Evolutionary conservation across 2,797 vertebrate species (phyloP), one percentile per base, ranked within the genome.

Genomic region (Potorous gilbertii): DNA sequence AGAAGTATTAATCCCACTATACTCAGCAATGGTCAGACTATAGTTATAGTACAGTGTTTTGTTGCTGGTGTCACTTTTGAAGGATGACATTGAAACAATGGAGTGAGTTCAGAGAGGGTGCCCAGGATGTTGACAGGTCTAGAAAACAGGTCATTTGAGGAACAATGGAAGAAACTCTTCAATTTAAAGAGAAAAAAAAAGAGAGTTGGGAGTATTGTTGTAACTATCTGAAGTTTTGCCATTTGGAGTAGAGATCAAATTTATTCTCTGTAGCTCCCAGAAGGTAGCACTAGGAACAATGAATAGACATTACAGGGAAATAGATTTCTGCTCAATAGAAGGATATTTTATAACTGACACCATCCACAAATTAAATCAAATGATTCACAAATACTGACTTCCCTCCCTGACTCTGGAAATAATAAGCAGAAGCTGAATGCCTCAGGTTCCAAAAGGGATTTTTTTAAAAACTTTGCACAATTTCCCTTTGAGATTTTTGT

Each of bases 191-290:
- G 62, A 55, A 93, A 66, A 50, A 50, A 46, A 28, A 34, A 50
- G 40, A 46, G 55, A 55, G 5, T 3, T 9, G 5, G 4, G 18
- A 62, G 54, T 81, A 34, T 4, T 27, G 92, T 5, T 93, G 92
- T 90, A 74, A 91, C 9, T 55, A 59, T 18, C 28, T 46, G 28
- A 90, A 54, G 0, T 14, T 92, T 93, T 90, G 28, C 56, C 74
- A 59, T 40, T 56, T 87, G 94, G 93, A 93, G 93, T 50, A 31
- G 57, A 96, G 91, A 62, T 50, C 50, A 87, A 87, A 87, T 87
- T 87, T 87, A 46, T 59, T 92, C 27, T 91, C 54, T 4, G 74
- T 56, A 90, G 6, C 59, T 66, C 52, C 74, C 29, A 6, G 1
- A n/a, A 56, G 52, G 57, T 62, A 93, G 31, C 93, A 9, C 56